phyloP scores from a whole-genome alignment of 2,888 invertebrate species.

The Cantharis rufa region DNA sequence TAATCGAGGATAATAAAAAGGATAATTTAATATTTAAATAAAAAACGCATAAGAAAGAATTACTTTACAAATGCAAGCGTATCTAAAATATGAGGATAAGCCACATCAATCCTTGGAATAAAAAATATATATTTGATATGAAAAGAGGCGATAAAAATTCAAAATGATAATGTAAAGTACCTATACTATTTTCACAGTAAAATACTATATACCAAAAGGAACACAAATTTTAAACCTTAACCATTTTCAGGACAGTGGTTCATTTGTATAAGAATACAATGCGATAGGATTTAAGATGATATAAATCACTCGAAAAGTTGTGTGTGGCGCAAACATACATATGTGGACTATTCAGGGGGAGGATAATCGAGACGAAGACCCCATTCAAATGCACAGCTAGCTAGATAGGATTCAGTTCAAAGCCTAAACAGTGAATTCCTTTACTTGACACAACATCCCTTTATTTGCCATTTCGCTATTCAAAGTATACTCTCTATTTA shows the following conservation, averaged over 20 bases:
- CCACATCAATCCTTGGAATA: not conserved
- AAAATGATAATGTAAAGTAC: slow-evolving; percentile 35
- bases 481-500: slow-evolving; percentile 4
- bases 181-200: slow-evolving; percentile 33
- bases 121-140: not conserved
- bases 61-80: not conserved
- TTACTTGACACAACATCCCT: slow-evolving; percentile 23
- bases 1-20: not conserved
- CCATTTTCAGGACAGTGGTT: slow-evolving; percentile 32
- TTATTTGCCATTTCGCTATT: slow-evolving; percentile 17
- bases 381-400: slow-evolving; percentile 25
- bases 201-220: slow-evolving; percentile 32
- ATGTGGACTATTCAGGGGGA: slow-evolving; percentile 22
- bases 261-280: slow-evolving; percentile 40
- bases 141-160: slow-evolving; percentile 36
- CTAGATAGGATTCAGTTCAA: slow-evolving; percentile 23
- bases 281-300: slow-evolving; percentile 36
- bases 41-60: not conserved
- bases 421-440: slow-evolving; percentile 26
- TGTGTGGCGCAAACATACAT: slow-evolving; percentile 30
- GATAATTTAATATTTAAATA: not conserved
- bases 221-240: slow-evolving; percentile 39
- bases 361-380: slow-evolving; percentile 27
- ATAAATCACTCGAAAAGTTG: slow-evolving; percentile 36
- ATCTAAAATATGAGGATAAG: not conserved